Evolutionary conservation across 2,888 invertebrate species (phyloP).

Genomic region (Troides aeacus): DNA sequence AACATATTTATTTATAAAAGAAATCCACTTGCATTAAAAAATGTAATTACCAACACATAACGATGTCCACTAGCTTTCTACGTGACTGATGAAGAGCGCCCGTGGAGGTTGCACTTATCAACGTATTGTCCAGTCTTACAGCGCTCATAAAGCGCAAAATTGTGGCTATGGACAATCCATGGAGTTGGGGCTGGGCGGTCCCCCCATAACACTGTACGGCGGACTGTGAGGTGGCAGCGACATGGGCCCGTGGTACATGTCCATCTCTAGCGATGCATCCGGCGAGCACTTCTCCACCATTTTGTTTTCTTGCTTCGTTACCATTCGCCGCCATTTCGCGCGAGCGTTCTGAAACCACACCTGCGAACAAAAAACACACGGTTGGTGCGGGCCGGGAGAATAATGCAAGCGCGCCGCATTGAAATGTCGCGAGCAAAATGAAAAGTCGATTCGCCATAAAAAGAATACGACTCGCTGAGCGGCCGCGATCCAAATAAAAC

Average conservation of each 20-base stretch:
- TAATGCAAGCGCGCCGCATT: slow-evolving; percentile 42
- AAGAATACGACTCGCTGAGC: slow-evolving; percentile 48
- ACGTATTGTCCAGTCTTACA: slow-evolving; percentile 41
- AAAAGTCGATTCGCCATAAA: slow-evolving; percentile 49
- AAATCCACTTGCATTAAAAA: slow-evolving; percentile 32
- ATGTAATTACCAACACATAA: slow-evolving; percentile 32
- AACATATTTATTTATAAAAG: slow-evolving; percentile 10
- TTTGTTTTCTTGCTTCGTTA: slow-evolving; percentile 89
- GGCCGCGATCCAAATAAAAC: slow-evolving; percentile 39
- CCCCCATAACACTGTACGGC: slow-evolving; percentile 84
- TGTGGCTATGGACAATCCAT: slow-evolving; percentile 86
- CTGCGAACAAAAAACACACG: slow-evolving; percentile 80
- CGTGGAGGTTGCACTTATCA: slow-evolving; percentile 33
- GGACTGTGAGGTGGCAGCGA: slow-evolving; percentile 86
- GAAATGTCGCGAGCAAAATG: slow-evolving; percentile 50
- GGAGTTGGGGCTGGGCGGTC: slow-evolving; percentile 84
- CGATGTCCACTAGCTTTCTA: slow-evolving; percentile 32
- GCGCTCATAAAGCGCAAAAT: slow-evolving; percentile 72
- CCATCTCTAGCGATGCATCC: slow-evolving; percentile 82
- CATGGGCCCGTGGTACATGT: slow-evolving; percentile 83
- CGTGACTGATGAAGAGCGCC: slow-evolving; percentile 33
- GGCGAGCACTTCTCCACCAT: slow-evolving; percentile 85
- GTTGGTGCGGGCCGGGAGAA: slow-evolving; percentile 48
- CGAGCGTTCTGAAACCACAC: slow-evolving; percentile 98
- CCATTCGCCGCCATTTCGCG: slow-evolving; percentile 95